Base-by-base conservation (phyloP, 2,797 vertebrate species). In the Numenius phaeopus region DNA sequence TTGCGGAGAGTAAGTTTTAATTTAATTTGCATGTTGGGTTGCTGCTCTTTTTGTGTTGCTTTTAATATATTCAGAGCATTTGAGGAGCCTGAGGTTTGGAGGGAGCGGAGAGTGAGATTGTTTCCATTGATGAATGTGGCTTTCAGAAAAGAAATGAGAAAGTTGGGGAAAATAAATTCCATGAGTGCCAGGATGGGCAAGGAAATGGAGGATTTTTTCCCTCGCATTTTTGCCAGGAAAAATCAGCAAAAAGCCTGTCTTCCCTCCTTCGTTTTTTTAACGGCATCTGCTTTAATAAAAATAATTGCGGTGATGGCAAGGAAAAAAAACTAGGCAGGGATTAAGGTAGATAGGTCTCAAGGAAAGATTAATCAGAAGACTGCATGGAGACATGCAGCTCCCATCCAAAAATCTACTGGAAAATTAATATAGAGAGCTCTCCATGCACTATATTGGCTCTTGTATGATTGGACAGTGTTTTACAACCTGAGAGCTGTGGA, bases 21-120 rank as follows among this genome's bases (percentile, higher is more conserved):
- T 90, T 94, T 93, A 40, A 94, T 95, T 96, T 95, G 93, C 93
- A 87, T 85, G 86, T 97, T 83, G 93, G 67, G 78, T 83, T 94
- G 83, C 57, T 95, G 93, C 71, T 95, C 88, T 95, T 93, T 93
- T 94, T 96, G 91, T 96, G 39, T 15, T 79, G 62, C 17, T 4
- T 87, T 94, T 91, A 84, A 94, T 90, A 42, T 83, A 82, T 94
- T 94, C 95, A 57, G 78, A 80, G 80, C 7, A 13, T 87, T 83
- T 32, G 76, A 52, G 83, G 71, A 94, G 79, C 42, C 30, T 58
- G 90, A 93, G 62, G 80, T 94, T 62, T 93, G 90, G 66, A 87
- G 65, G 67, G 34, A 61, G 70, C 1, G 17, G 69, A 82, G 40
- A 54, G 54, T 2, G 55, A 61, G 76, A 76, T 81, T 76, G 14